Evolutionary conservation across 2,113 vertebrate species (phyloP).

Genomic region (Rattus rattus): DNA sequence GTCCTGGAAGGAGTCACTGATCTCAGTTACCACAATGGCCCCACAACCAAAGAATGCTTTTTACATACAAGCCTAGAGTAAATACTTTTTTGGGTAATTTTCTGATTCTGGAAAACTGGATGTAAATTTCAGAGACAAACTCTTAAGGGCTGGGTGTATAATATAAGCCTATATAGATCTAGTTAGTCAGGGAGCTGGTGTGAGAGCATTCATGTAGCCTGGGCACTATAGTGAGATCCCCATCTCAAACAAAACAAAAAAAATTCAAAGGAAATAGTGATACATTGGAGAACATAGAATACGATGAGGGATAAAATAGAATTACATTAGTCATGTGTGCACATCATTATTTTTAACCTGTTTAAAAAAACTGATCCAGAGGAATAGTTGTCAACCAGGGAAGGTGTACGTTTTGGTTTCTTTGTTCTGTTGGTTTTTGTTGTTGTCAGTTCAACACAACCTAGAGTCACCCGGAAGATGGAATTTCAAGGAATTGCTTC

Average conservation of each 20-base stretch:
- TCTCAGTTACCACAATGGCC: background rate
- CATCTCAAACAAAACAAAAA: background rate
- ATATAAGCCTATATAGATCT: background rate
- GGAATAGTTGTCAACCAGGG: background rate
- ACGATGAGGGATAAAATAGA: background rate
- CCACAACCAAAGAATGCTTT: constrained; percentile 15
- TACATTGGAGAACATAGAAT: background rate
- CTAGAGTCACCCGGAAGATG: background rate
- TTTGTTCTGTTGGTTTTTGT: background rate
- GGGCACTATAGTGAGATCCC: background rate
- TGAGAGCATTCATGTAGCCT: background rate
- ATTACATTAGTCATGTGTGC: background rate
- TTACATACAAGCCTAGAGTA: background rate
- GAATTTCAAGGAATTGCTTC: background rate
- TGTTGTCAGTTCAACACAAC: background rate
- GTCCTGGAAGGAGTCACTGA: constrained; percentile 45
- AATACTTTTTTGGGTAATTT: constrained; percentile 6
- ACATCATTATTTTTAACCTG: background rate
- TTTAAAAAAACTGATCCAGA: background rate
- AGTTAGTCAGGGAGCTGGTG: background rate
- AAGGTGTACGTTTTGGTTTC: background rate
- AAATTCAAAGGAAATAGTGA: background rate
- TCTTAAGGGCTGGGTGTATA: background rate
- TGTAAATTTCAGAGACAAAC: background rate
- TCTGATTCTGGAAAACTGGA: background rate